Evolutionary conservation across 2,113 vertebrate species (phyloP), one percentile per base, ranked within the genome.

Genomic region (Hydrolagus affinis): DNA sequence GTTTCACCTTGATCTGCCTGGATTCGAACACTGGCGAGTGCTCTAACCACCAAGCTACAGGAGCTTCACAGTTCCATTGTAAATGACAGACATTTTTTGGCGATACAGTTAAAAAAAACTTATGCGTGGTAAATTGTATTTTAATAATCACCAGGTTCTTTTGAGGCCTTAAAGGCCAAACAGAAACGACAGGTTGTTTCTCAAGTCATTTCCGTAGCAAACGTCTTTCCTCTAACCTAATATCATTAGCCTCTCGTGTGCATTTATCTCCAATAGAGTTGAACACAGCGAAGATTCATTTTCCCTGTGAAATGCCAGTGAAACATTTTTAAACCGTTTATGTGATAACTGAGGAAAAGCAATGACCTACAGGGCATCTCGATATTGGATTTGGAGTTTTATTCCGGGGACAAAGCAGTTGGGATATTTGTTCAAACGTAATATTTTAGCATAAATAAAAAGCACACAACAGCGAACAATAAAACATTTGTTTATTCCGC

Each of bases 101-200:
- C n/a, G 23, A 87, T 85, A 86, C 88, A 87, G n/a, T 92, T 2
- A 86, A 89, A 57, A 44, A 44, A 87, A 88, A 25, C 85, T 71
- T 0, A 86, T 86, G 0, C 4, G 0, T 12, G 89, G 91, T 92
- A 56, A 86, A 85, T 68, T 30, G 1, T 30, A 17, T 8, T 30
- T 83, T 66, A 17, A 83, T 21, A 66, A 30, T 32, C 60, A 66
- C 28, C 8, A 8, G 15, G 11, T 66, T 11, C 15, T 80, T 66
- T 80, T 4, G 3, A 66, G 28, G 62, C 25, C 25, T 62, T 32
- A 68, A 66, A 66, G 77, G 23, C 23, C 2, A 64, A 12, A 77
- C 14, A 73, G 32, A 32, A 75, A 56, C 19, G 17, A 75, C 32
- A 21, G 8, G 8, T 72, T 72, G 25, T 72, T 59, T 8, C 30